Percentiles rank a stretch among this genome's conserved stretches.
phyloP scores from a whole-genome alignment of 1,140 invertebrate genomes.

The Brachionus calyciflorus region DNA sequence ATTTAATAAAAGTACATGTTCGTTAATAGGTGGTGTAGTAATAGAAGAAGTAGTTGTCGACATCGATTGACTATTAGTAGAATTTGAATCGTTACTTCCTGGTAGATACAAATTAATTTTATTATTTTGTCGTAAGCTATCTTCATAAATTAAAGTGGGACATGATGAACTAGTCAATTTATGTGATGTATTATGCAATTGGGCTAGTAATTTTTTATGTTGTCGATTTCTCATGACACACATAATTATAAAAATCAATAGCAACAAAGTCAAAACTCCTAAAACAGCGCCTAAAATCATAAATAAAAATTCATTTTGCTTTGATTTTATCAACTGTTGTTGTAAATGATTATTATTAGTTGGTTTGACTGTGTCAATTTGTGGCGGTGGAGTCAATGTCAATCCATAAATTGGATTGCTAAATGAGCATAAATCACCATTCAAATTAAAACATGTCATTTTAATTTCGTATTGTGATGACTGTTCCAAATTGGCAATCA shows the following conservation, averaged over 20 bases:
- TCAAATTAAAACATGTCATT: slow-evolving; percentile 36
- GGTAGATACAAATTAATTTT: background rate
- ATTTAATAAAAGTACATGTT: slow-evolving; percentile 1
- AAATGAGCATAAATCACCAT: slow-evolving; percentile 34
- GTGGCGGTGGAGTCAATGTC: background rate
- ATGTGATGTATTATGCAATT: slow-evolving; percentile 26
- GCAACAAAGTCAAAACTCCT: slow-evolving; percentile 55
- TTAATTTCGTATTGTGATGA: background rate
- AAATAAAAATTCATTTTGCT: slow-evolving; percentile 55
- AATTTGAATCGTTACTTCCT: slow-evolving; percentile 21
- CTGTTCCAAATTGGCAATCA: slow-evolving; percentile 30
- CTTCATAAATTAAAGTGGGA: slow-evolving; percentile 38
- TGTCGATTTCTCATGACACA: slow-evolving; percentile 59
- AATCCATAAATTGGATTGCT: slow-evolving; percentile 41
- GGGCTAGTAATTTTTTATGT: slow-evolving; percentile 51
- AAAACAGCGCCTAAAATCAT: slow-evolving; percentile 59
- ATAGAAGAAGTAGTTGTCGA: slow-evolving; percentile 41
- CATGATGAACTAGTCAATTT: slow-evolving; percentile 28
- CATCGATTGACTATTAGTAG: slow-evolving; percentile 46
- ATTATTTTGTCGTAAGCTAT: slow-evolving; percentile 18
- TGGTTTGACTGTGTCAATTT: background rate
- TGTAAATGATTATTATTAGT: background rate
- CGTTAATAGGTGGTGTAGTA: background rate
- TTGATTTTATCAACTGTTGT: background rate
- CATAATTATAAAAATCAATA: slow-evolving; percentile 58